Evolutionary conservation across 2,113 vertebrate genomes (phyloP).

Genomic region (Saccopteryx leptura): DNA sequence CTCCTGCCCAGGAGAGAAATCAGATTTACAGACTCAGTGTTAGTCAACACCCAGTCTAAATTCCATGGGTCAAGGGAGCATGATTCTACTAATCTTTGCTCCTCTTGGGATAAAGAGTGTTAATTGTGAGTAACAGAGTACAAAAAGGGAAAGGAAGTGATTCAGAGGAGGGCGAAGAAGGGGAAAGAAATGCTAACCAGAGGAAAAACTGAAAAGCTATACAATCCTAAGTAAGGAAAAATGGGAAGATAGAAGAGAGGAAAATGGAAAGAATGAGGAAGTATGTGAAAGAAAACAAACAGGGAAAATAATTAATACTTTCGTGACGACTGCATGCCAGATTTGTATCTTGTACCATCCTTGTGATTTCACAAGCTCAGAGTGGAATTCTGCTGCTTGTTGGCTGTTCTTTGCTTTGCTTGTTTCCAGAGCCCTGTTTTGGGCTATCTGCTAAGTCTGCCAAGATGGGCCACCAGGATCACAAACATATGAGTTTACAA

Average conservation of each 20-base stretch:
- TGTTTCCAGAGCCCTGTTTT: neutral
- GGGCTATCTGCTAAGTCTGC: neutral
- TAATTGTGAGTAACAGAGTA: constrained; percentile 24
- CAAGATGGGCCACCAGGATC: neutral
- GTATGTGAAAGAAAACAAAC: constrained; percentile 64
- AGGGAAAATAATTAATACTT: constrained; percentile 71
- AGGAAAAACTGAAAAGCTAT: constrained; percentile 78
- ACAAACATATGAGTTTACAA: neutral
- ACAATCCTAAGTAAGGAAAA: constrained; percentile 65
- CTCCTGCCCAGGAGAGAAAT: constrained; percentile 4
- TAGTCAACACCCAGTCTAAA: neutral
- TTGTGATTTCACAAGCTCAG: neutral
- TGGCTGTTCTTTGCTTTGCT: neutral
- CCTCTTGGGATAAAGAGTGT: neutral
- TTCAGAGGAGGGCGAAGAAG: constrained; percentile 70
- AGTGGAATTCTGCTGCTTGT: neutral
- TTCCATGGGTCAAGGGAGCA: constrained; percentile 42
- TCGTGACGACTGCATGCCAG: constrained; percentile 36
- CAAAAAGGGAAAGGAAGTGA: neutral
- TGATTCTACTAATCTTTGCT: constrained; percentile 16
- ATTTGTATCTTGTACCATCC: neutral
- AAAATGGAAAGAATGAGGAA: constrained; percentile 51
- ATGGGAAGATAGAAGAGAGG: neutral
- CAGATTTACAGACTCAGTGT: constrained; percentile 45
- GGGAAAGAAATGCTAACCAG: constrained; percentile 79